A percentile compares a stretch with the other conserved stretches of the same genome.
Evolutionary conservation across 1,140 invertebrate genomes (phyloP).

Genomic region (Babylonia areolata): DNA sequence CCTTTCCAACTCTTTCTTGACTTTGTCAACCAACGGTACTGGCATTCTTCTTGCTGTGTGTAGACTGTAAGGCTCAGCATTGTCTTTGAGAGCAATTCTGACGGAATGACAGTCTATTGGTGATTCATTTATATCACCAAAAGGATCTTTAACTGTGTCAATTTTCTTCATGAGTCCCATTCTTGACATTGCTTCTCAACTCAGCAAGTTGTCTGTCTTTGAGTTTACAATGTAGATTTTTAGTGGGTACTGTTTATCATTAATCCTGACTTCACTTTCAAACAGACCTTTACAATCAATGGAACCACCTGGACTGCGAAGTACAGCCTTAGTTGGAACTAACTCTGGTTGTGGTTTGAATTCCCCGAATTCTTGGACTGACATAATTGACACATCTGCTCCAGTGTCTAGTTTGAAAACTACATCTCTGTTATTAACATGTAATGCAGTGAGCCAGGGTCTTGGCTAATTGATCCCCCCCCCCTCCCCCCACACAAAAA

Average conservation of each 20-base stretch:
- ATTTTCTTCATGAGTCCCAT: neutral
- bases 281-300: neutral
- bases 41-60: neutral
- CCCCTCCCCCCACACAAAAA: neutral
- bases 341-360: too few relatives aligned
- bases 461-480: too few relatives aligned
- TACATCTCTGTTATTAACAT: neutral
- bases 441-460: neutral
- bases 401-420: neutral
- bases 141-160: neutral
- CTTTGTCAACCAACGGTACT: neutral
- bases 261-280: neutral
- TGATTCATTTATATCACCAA: neutral
- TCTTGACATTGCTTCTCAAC: neutral
- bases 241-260: neutral
- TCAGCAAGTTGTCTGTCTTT: neutral
- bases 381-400: neutral
- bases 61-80: neutral
- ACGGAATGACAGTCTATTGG: neutral
- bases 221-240: neutral
- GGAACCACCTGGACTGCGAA: neutral
- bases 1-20: too few relatives aligned
- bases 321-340: too few relatives aligned
- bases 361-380: neutral
- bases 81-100: neutral